A percentile compares a stretch with the other conserved stretches of the same genome.
Evolutionary conservation across 2,797 vertebrate species (phyloP).

Genomic region (Lophotriccus pileatus): DNA sequence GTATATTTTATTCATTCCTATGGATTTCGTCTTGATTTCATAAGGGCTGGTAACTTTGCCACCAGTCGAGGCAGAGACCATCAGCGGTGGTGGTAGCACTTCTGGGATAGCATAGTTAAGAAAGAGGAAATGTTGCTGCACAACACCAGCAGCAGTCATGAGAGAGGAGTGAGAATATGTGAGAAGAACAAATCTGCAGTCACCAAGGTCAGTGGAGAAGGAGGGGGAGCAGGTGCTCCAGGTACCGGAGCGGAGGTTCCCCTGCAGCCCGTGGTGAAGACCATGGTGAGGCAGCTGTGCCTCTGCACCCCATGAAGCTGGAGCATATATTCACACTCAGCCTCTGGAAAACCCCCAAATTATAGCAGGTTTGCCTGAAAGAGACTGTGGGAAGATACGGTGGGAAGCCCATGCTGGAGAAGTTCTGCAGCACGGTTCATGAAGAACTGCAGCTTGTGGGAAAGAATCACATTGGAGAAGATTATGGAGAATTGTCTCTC

Average conservation of each 20-base stretch:
- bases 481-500: not conserved
- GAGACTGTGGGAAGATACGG: not conserved
- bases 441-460: not conserved
- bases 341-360: fast-evolving
- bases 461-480: not conserved
- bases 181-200: not conserved
- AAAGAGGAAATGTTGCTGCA: not conserved
- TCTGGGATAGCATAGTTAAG: not conserved
- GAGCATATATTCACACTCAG: not conserved
- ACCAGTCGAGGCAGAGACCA: not conserved
- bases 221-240: not conserved
- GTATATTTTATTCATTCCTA: not conserved
- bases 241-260: not conserved
- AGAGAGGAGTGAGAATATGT: not conserved
- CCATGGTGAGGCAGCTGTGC: not conserved
- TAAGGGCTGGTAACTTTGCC: not conserved
- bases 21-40: not conserved
- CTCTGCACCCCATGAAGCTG: not conserved
- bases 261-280: not conserved
- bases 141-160: not conserved
- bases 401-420: not conserved
- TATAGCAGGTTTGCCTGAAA: not conserved
- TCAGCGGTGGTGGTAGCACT: too few species aligned
- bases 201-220: not conserved
- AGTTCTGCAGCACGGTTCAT: not conserved